These are phyloP conservation scores for Bugula neritina DNA, from an alignment of 2,888 invertebrate species.

Conservation along the genomic window DNA sequence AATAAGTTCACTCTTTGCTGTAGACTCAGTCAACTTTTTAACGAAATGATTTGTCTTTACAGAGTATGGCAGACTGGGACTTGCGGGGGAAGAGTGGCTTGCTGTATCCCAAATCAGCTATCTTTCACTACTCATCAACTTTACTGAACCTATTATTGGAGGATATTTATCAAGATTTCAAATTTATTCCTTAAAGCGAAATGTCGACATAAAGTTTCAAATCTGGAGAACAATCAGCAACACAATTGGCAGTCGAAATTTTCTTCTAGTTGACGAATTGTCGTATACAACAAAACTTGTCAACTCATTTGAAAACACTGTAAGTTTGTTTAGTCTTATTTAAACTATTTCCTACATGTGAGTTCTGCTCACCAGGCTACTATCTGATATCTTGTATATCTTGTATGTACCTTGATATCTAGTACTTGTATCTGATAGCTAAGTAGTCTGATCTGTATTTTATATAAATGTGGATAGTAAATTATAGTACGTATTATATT, in stretches of 20 bases:
- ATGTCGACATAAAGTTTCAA: constrained; percentile 6
- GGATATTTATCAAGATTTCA: constrained; percentile 1
- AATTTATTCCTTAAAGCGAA: neutral
- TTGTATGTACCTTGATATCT: too few relatives aligned
- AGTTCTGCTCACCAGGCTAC: too few relatives aligned
- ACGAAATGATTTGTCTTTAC: too few relatives aligned
- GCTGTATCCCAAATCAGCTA: neutral
- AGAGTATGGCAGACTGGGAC: neutral
- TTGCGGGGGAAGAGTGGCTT: neutral
- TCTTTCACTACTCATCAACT: neutral
- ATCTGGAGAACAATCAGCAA: neutral
- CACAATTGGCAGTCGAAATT: neutral
- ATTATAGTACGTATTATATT: too few relatives aligned
- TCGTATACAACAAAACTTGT: neutral
- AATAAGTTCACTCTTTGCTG: too few relatives aligned
- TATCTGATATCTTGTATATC: too few relatives aligned
- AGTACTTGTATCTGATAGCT: too few relatives aligned
- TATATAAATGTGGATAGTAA: too few relatives aligned
- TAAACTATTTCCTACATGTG: too few relatives aligned
- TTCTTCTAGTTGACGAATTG: constrained; percentile 5
- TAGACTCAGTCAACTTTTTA: too few relatives aligned
- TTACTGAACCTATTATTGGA: neutral
- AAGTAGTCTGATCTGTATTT: too few relatives aligned
- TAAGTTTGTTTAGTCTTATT: neutral
- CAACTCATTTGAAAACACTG: constrained; percentile 1